phyloP scores from a whole-genome alignment of 2,797 vertebrate species.

The Sternotherus odoratus region DNA sequence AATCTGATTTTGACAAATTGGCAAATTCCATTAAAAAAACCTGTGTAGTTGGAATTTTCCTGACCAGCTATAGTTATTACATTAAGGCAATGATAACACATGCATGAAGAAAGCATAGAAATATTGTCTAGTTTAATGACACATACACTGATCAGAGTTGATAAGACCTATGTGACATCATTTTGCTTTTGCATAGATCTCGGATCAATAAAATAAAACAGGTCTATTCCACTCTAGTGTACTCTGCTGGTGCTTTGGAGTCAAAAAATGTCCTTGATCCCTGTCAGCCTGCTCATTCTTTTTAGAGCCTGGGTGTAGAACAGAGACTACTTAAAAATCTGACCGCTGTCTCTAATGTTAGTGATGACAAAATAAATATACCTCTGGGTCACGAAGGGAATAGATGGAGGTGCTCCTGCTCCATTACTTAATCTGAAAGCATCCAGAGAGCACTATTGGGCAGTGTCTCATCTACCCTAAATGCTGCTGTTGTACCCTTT shows the following conservation, averaged over 20 bases:
- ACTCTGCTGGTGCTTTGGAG: neutral
- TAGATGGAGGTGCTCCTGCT: neutral
- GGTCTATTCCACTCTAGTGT: neutral
- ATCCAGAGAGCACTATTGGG: neutral
- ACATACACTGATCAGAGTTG: neutral
- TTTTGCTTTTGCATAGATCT: neutral
- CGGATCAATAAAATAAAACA: neutral
- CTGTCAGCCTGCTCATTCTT: neutral
- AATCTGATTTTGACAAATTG: neutral
- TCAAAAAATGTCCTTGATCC: neutral
- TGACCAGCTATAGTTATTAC: neutral
- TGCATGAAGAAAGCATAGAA: neutral
- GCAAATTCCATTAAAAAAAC: neutral
- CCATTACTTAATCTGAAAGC: neutral
- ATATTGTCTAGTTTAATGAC: neutral
- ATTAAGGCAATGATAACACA: neutral
- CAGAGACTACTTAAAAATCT: neutral
- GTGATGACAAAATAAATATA: neutral
- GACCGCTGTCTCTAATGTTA: neutral
- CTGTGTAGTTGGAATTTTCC: neutral
- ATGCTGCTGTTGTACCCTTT: neutral
- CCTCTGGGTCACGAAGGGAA: neutral
- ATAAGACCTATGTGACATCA: neutral
- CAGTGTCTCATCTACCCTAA: neutral
- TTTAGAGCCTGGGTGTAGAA: neutral